These are phyloP conservation scores for Pholis gunnellus DNA, from an alignment of 2,113 vertebrate species.

Conservation along the genomic window DNA sequence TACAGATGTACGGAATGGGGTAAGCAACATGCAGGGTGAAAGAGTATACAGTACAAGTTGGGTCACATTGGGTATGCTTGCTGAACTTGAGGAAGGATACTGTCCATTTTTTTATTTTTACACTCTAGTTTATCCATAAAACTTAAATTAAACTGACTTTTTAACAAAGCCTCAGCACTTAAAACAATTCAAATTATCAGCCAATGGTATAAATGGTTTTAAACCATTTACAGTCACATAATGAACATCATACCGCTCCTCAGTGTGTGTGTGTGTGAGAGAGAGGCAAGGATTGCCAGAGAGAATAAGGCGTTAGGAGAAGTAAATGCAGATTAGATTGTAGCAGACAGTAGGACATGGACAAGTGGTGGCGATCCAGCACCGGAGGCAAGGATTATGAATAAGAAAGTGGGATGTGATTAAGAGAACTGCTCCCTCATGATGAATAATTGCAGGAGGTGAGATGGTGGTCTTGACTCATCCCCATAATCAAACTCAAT, in stretches of 20 bases:
- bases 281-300: background rate
- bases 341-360: constrained; percentile 27
- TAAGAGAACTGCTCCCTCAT: constrained; percentile 30
- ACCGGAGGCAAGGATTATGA: constrained; percentile 50
- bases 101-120: background rate
- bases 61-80: constrained; percentile 9
- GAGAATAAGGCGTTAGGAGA: background rate
- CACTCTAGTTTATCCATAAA: constrained; percentile 4
- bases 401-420: constrained; percentile 40
- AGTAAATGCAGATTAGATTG: constrained; percentile 47
- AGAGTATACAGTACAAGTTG: background rate
- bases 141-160: constrained; percentile 6
- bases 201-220: background rate
- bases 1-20: background rate
- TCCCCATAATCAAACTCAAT: constrained; percentile 33
- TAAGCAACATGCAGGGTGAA: background rate
- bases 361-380: constrained; percentile 57
- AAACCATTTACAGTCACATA: background rate
- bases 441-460: constrained; percentile 50
- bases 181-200: background rate
- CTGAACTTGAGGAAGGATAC: background rate
- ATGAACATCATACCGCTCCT: background rate
- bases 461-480: constrained; percentile 43
- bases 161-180: constrained; percentile 12
- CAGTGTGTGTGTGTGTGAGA: background rate